These are phyloP conservation scores for Leptinotarsa haldemani DNA, from an alignment of 2,888 invertebrate species.

Conservation along the genomic window DNA sequence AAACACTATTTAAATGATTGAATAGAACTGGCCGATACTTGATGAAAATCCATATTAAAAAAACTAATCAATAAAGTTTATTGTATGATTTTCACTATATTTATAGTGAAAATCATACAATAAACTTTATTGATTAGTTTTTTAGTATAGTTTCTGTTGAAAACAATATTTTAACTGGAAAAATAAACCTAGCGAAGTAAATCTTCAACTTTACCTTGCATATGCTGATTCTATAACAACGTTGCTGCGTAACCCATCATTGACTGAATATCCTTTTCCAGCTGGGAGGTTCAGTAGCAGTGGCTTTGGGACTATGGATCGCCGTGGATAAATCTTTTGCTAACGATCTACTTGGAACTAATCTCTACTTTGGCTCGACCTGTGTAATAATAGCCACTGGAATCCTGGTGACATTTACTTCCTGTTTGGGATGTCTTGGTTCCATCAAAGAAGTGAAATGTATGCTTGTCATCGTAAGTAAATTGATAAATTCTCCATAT, in stretches of 20 bases:
- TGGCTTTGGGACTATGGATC: constrained; percentile 87
- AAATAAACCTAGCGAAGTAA: too few species aligned
- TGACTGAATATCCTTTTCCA: constrained; percentile 60
- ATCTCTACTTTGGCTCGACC: constrained; percentile 87
- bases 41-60: too few species aligned
- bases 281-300: constrained; percentile 83
- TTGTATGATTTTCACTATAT: too few species aligned
- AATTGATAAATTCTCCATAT: neutral
- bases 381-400: constrained; percentile 88
- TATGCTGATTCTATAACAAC: too few species aligned
- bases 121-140: too few species aligned
- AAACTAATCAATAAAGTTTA: too few species aligned
- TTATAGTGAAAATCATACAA: too few species aligned
- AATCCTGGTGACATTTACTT: constrained; percentile 81
- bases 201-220: too few species aligned
- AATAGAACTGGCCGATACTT: too few species aligned
- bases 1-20: too few species aligned
- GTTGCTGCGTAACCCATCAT: too few species aligned
- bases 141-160: constrained; percentile 67
- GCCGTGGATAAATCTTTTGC: constrained; percentile 86
- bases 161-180: too few species aligned
- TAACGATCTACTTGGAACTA: constrained; percentile 86
- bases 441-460: constrained; percentile 95
- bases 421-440: constrained; percentile 92
- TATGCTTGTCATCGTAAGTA: constrained; percentile 87